Evolutionary conservation across 2,113 vertebrate species (phyloP), one percentile per base, ranked within the genome.

Genomic region (Petrocephalus zakoni): DNA sequence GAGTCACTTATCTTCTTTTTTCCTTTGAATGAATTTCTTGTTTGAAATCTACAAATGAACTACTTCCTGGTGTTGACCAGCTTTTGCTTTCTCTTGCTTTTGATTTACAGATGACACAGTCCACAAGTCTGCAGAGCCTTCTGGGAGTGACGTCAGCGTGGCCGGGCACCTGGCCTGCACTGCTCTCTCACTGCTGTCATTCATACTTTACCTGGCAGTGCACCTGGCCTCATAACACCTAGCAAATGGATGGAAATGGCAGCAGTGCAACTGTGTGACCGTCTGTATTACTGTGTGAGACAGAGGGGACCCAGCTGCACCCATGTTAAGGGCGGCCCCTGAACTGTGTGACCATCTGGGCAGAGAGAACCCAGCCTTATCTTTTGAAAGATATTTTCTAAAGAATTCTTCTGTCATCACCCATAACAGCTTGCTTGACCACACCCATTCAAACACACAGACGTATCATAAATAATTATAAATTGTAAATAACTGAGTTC

Each of bases 61-160:
- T 37, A 5, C 22, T 47, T 49, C 46, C 81, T 83, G 9, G 21
- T 11, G 2, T 84, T 46, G 4, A 78, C 34, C 13, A 42, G 19
- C 88, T n/a, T 29, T 8, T 7, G 21, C 72, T 4, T 87, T 85
- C n/a, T 46, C 75, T 11, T 42, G 25, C 34, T 49, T 78, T 82
- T 5, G 52, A 13, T 22, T 90, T 91, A 93, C 95, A 99, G 98
- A 99, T 93, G 98, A 97, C 90, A 98, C 97, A 53, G 96, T 97
- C 91, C 98, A 97, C 91, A 97, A 99, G 96, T 98, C 98, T 58
- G 97, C 98, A 83, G 98, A 99, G 93, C 97, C 97, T 78, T 97
- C 97, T 92, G 96, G 97, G 89, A 95, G 97, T 19, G 96, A 98
- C 88, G 97, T 98, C 0, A 95, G 93, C 91, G 91, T 93, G 0